Conservation (phyloP, 2,888 invertebrate genomes). For the Nasonovia ribisnigri region DNA sequence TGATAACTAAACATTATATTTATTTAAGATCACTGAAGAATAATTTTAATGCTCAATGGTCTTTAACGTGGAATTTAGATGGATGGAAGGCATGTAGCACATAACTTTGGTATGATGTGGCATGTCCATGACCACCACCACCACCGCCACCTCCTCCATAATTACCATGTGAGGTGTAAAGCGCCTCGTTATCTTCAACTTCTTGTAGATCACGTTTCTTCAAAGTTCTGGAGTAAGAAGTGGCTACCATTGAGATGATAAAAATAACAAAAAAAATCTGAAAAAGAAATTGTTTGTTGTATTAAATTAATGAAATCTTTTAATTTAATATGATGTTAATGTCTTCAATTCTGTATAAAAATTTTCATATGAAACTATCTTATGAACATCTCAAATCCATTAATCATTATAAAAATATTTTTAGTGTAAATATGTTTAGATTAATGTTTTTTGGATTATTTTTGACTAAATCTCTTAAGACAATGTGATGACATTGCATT, state of each 20-base stretch:
- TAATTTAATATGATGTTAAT: background rate
- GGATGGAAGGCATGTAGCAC: conserved; percentile 68
- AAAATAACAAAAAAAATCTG: conserved; percentile 47
- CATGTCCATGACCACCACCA: conserved; percentile 67
- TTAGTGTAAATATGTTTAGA: background rate
- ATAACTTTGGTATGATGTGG: conserved; percentile 67
- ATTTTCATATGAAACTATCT: background rate
- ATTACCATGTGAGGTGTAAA: conserved; percentile 62
- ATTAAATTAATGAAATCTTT: background rate
- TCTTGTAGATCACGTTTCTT: conserved; percentile 56
- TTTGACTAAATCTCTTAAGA: background rate
- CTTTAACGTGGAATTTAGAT: conserved; percentile 66
- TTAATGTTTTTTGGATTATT: background rate
- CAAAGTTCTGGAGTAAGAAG: conserved; percentile 36
- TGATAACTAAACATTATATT: background rate
- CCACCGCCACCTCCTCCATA: conserved; percentile 60
- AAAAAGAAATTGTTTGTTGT: background rate
- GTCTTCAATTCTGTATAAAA: background rate
- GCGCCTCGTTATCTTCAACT: conserved; percentile 58
- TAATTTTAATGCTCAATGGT: conserved; percentile 27
- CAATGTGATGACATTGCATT: background rate
- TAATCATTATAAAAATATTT: background rate
- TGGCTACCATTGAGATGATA: conserved; percentile 32
- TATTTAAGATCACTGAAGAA: background rate
- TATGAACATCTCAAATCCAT: background rate